Percentiles rank a stretch among this genome's conserved stretches.
Conservation (phyloP, 2,113 vertebrate genomes). For the Notothenia rossii region DNA sequence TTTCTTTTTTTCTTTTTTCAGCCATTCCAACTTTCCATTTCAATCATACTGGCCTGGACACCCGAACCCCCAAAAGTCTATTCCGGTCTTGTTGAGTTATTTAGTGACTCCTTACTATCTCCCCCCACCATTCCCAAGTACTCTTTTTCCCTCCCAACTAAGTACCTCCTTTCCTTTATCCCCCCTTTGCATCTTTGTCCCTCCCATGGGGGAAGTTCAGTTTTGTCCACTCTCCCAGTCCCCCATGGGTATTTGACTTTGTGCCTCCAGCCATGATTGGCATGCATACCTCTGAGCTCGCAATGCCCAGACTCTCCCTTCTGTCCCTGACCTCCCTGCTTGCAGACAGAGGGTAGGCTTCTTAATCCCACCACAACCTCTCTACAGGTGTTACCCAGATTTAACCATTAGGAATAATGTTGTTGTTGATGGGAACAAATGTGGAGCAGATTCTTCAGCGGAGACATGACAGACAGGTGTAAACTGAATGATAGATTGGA, state of each 20-base stretch:
- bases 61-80: constrained; percentile 67
- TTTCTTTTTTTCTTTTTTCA: constrained; percentile 22
- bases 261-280: constrained; percentile 67
- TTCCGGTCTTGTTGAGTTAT: constrained; percentile 76
- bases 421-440: constrained; percentile 49
- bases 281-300: constrained; percentile 62
- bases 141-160: constrained; percentile 22
- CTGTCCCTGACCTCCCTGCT: constrained; percentile 50
- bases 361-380: constrained; percentile 43
- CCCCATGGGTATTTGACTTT: constrained; percentile 49
- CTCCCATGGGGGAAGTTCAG: constrained; percentile 49
- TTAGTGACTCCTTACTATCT: constrained; percentile 58
- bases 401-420: constrained; percentile 40
- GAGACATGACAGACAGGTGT: constrained; percentile 46
- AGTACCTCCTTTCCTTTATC: background rate
- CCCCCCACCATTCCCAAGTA: constrained; percentile 21
- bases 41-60: constrained; percentile 60
- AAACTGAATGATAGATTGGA: constrained; percentile 9
- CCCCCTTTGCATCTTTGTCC: constrained; percentile 22
- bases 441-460: constrained; percentile 39
- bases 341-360: constrained; percentile 7
- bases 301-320: constrained; percentile 40
- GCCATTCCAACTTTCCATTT: constrained; percentile 81
- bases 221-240: constrained; percentile 58
- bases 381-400: constrained; percentile 32